phyloP scores from a whole-genome alignment of 2,113 vertebrate species.

The Sterrhoptilus dennistouni region DNA sequence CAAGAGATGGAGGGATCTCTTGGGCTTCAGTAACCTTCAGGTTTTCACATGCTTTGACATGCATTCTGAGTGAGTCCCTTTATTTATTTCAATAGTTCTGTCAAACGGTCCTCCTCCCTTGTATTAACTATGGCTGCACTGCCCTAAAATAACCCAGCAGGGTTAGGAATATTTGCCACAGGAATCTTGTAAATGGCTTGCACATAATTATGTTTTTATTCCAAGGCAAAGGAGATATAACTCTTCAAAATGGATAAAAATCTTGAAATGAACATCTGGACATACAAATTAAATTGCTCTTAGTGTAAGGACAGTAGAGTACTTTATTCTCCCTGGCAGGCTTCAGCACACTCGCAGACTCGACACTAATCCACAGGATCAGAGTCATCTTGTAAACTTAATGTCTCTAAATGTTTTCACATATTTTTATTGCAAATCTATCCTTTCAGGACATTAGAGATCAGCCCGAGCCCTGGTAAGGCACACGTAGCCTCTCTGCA shows the following conservation, averaged over 20 bases:
- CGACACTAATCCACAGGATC: slow-evolving; percentile 59
- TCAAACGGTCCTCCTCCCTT: not conserved
- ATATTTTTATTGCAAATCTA: slow-evolving; percentile 65
- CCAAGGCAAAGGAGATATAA: slow-evolving; percentile 36
- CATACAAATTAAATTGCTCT: slow-evolving; percentile 55
- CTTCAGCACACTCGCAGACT: slow-evolving; percentile 39
- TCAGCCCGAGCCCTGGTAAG: slow-evolving; percentile 14
- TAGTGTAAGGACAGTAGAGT: slow-evolving; percentile 20
- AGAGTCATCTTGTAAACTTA: slow-evolving; percentile 62
- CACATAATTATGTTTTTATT: slow-evolving; percentile 61
- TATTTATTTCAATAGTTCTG: slow-evolving; percentile 49
- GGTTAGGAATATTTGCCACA: slow-evolving; percentile 53
- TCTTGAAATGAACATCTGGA: slow-evolving; percentile 67
- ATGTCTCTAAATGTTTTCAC: slow-evolving; percentile 63
- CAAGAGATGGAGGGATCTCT: slow-evolving; percentile 53
- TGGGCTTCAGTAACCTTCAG: slow-evolving; percentile 46
- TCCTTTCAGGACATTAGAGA: slow-evolving; percentile 51
- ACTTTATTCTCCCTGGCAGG: slow-evolving; percentile 55
- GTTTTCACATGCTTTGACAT: slow-evolving; percentile 37
- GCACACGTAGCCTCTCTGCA: not conserved
- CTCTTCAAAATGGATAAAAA: slow-evolving; percentile 59
- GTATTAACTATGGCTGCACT: slow-evolving; percentile 7
- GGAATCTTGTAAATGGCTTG: slow-evolving; percentile 63
- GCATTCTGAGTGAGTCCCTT: slow-evolving; percentile 46
- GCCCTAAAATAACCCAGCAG: slow-evolving; percentile 55